A percentile compares a stretch with the other conserved stretches of the same genome.
phyloP scores from a whole-genome alignment of 2,888 invertebrate species.

The Stegophylla sp. region DNA sequence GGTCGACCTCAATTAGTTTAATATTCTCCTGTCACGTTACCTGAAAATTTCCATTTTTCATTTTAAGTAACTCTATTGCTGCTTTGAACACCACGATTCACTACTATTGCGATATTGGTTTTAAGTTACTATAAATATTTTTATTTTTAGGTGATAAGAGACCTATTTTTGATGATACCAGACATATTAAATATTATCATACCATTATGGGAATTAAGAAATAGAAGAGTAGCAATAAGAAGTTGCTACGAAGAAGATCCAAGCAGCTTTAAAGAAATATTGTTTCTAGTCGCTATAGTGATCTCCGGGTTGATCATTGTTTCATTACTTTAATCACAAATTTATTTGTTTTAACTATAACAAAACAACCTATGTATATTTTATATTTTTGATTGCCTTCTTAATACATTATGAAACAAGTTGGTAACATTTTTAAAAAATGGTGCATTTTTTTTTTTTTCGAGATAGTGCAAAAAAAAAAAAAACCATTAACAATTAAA shows the following conservation, averaged over 20 bases:
- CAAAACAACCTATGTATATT: slow-evolving; percentile 27
- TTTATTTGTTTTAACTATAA: slow-evolving; percentile 27
- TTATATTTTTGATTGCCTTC: slow-evolving; percentile 34
- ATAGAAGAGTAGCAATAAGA: background rate
- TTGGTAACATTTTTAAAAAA: slow-evolving; percentile 48
- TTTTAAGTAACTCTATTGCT: too few species aligned
- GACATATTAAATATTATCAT: slow-evolving; percentile 72
- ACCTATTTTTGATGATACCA: slow-evolving; percentile 74
- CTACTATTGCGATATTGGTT: too few species aligned
- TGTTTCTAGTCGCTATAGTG: slow-evolving; percentile 57
- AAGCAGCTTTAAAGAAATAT: slow-evolving; percentile 58
- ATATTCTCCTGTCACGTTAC: too few species aligned
- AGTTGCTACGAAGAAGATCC: slow-evolving; percentile 38
- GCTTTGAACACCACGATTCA: too few species aligned
- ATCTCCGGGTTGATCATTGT: slow-evolving; percentile 60
- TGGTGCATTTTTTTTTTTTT: slow-evolving; percentile 43
- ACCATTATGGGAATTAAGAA: slow-evolving; percentile 68
- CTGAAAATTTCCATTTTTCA: too few species aligned
- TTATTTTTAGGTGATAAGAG: slow-evolving; percentile 68
- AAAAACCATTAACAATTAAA: slow-evolving; percentile 16
- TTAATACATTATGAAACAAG: background rate
- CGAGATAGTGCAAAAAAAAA: slow-evolving; percentile 41
- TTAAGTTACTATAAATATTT: too few species aligned
- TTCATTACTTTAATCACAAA: slow-evolving; percentile 59
- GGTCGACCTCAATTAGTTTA: too few species aligned